Evolutionary conservation across 2,888 invertebrate genomes (phyloP).

Genomic region (Thecocarcelia acutangulata): DNA sequence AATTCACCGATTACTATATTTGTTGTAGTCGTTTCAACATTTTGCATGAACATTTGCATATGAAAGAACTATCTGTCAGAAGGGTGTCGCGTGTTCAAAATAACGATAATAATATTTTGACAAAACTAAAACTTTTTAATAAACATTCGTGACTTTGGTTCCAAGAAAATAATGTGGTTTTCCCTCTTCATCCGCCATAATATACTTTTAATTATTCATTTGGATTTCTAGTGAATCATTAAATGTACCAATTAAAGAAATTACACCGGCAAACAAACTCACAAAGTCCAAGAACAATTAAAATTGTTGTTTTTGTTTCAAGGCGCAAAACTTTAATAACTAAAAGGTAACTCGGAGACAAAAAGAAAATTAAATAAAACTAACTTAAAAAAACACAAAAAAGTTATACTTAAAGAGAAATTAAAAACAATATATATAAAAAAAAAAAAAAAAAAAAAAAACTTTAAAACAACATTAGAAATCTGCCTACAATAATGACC

Average conservation of each 20-base stretch:
- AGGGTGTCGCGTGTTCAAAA: no score
- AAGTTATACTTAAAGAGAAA: background rate
- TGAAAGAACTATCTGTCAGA: no score
- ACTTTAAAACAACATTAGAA: constrained; percentile 32
- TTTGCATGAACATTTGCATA: no score
- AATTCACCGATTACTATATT: no score
- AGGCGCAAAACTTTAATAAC: constrained; percentile 39
- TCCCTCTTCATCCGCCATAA: no score
- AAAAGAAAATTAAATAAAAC: constrained; percentile 9
- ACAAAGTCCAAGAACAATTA: constrained; percentile 27
- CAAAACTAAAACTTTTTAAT: no score
- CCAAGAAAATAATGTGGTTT: no score
- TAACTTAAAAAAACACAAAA: constrained; percentile 6
- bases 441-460: background rate
- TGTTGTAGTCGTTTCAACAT: no score
- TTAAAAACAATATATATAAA: background rate
- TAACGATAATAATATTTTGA: no score
- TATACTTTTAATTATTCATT: no score
- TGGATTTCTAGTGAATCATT: no score
- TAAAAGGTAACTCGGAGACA: constrained; percentile 50
- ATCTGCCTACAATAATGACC: constrained; percentile 34
- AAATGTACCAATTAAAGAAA: background rate
- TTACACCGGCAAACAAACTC: background rate
- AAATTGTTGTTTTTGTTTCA: constrained; percentile 24
- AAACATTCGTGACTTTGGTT: no score